Conservation (phyloP, 64 coral and sea anemone species). For the Dendronephthya gigantea region DNA sequence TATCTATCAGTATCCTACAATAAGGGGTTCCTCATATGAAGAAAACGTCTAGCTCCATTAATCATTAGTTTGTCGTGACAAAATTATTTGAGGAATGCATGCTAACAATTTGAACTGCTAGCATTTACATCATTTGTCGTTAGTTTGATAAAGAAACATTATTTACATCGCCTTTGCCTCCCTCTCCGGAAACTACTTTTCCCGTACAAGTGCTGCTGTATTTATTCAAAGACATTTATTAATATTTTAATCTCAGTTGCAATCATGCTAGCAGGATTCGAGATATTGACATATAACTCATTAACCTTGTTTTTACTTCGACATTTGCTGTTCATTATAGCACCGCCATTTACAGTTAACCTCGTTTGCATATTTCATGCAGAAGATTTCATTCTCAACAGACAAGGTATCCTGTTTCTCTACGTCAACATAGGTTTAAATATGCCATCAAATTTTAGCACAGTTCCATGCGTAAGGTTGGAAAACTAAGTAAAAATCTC, state of each 20-base stretch:
- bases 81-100: no score
- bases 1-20: no score
- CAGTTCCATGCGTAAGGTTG: neutral
- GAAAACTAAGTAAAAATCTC: neutral
- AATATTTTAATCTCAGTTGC: neutral
- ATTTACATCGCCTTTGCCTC: no score
- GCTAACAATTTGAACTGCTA: no score
- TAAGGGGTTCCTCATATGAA: no score
- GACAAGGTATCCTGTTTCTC: neutral
- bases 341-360: neutral
- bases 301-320: neutral
- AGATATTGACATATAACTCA: neutral
- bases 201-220: neutral
- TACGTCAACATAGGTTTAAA: neutral
- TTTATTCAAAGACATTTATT: neutral
- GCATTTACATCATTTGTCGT: no score
- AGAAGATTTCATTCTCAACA: neutral
- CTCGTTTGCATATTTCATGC: neutral
- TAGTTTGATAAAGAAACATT: no score
- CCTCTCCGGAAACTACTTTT: no score
- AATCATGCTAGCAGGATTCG: neutral
- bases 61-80: no score
- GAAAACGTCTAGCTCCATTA: no score
- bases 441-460: neutral
- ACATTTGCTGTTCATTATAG: neutral